These are phyloP conservation scores for Sebastes baramenuke DNA, from an alignment of 2,797 vertebrate species.

Conservation along the genomic window DNA sequence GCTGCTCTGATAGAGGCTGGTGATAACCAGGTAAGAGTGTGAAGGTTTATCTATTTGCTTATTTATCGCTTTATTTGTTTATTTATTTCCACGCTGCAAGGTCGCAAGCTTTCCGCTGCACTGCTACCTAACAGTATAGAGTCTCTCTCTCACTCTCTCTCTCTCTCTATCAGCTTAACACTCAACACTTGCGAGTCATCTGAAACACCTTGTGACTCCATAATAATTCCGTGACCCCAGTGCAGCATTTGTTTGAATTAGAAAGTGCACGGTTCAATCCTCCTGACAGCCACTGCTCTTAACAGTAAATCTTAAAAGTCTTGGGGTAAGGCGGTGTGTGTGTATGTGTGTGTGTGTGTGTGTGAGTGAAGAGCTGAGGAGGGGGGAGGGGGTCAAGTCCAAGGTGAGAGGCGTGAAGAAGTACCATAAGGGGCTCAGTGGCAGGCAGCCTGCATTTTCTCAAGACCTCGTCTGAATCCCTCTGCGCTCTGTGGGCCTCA, in stretches of 20 bases:
- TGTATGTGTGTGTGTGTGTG: slow-evolving; percentile 24
- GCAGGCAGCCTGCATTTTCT: slow-evolving; percentile 72
- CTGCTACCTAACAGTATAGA: slow-evolving; percentile 7
- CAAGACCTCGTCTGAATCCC: slow-evolving; percentile 70
- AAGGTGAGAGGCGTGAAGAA: slow-evolving; percentile 83
- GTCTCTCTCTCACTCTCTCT: neutral
- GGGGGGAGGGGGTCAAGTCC: slow-evolving; percentile 72
- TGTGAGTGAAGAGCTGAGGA: slow-evolving; percentile 6
- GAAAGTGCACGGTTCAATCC: slow-evolving; percentile 83
- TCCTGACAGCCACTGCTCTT: slow-evolving; percentile 75
- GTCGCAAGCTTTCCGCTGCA: slow-evolving; percentile 22
- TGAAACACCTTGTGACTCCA: slow-evolving; percentile 81
- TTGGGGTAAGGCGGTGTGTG: slow-evolving; percentile 30
- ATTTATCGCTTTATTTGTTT: slow-evolving; percentile 66
- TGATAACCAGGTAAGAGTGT: slow-evolving; percentile 56
- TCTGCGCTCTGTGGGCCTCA: slow-evolving; percentile 39
- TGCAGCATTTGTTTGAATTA: slow-evolving; percentile 84
- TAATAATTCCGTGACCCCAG: slow-evolving; percentile 74
- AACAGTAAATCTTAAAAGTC: slow-evolving; percentile 79
- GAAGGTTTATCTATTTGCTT: slow-evolving; percentile 62
- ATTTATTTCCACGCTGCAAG: slow-evolving; percentile 49
- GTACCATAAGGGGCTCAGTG: slow-evolving; percentile 72
- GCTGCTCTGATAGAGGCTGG: slow-evolving; percentile 42
- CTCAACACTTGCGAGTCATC: slow-evolving; percentile 79
- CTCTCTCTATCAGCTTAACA: slow-evolving; percentile 69